Conservation (phyloP, 1,140 invertebrate species). For the Eupeodes corollae region DNA sequence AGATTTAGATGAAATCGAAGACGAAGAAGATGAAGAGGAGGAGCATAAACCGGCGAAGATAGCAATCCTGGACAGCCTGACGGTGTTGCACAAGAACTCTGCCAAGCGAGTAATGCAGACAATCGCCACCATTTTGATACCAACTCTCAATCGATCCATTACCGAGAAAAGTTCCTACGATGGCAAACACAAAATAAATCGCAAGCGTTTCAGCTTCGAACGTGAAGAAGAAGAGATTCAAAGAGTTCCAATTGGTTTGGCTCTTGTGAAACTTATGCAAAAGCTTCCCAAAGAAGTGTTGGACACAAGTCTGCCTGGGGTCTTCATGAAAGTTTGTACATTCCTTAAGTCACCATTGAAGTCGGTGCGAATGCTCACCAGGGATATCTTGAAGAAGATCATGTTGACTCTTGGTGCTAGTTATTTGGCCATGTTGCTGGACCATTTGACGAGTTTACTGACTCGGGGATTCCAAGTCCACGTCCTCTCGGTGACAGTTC, state of each 20-base stretch:
- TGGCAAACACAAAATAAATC: constrained; percentile 69
- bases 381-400: constrained; percentile 83
- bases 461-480: constrained; percentile 88
- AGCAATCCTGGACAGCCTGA: constrained; percentile 17
- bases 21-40: constrained; percentile 20
- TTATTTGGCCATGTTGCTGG: constrained; percentile 66
- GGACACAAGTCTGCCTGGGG: constrained; percentile 64
- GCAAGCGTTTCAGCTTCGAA: constrained; percentile 47
- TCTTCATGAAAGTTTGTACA: constrained; percentile 79
- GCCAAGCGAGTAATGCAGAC: constrained; percentile 61
- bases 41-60: constrained; percentile 17
- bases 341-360: constrained; percentile 83
- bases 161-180: constrained; percentile 63
- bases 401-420: constrained; percentile 72
- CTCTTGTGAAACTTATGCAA: constrained; percentile 84
- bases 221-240: constrained; percentile 82
- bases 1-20: constrained; percentile 19
- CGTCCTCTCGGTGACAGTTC: constrained; percentile 79
- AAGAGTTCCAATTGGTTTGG: constrained; percentile 81
- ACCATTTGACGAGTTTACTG: constrained; percentile 69
- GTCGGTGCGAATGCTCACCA: constrained; percentile 70
- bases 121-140: constrained; percentile 45
- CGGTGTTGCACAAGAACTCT: constrained; percentile 51
- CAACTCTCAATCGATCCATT: constrained; percentile 48
- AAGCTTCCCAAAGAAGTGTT: constrained; percentile 67